Conservation (phyloP, 2,797 vertebrate species). For the Tokudaia tokunoshimensis region DNA sequence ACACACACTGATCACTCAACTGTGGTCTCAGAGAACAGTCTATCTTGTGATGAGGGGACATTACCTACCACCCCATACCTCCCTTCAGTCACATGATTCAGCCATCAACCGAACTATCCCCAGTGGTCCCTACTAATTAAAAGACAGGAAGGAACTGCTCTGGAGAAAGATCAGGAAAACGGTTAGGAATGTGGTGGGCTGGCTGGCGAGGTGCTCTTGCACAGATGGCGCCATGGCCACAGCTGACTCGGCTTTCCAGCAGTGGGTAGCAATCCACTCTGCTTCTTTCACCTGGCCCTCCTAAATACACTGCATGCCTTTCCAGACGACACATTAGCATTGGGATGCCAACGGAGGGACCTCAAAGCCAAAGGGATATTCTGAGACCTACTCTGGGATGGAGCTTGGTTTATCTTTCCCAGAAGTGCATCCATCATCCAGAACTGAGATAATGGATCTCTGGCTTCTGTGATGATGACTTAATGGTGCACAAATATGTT, state of each 20-base stretch:
- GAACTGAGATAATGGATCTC: not conserved
- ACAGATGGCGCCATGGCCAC: fast-evolving
- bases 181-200: not conserved
- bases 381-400: not conserved
- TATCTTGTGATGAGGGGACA: not conserved
- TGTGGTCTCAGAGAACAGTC: not conserved
- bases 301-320: not conserved
- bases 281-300: not conserved
- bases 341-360: not conserved
- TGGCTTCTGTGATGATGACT: not conserved
- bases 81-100: not conserved
- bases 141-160: not conserved
- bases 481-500: not conserved
- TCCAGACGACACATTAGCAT: not conserved
- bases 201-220: not conserved
- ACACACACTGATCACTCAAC: not conserved
- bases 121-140: not conserved
- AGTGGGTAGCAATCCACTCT: not conserved
- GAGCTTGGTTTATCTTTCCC: not conserved
- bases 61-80: not conserved
- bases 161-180: not conserved
- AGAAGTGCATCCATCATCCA: not conserved
- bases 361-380: too few species aligned
- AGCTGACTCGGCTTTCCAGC: not conserved
- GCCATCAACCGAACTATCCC: not conserved